These are phyloP conservation scores for Athene cunicularia DNA, from an alignment of 2,113 vertebrate genomes.

Conservation along the genomic window DNA sequence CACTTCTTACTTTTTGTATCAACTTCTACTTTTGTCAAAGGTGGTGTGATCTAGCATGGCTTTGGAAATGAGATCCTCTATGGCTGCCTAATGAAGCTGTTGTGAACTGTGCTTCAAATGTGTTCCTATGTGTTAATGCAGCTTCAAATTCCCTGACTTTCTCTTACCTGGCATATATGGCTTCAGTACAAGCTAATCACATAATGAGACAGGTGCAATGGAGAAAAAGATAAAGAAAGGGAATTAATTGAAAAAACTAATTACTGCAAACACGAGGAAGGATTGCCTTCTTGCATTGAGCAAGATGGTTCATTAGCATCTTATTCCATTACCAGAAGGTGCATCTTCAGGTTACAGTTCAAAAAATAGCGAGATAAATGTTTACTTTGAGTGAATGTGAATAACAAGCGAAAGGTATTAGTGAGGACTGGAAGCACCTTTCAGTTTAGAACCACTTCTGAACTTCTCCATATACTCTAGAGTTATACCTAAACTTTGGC, in stretches of 20 bases:
- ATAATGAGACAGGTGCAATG: fast-evolving
- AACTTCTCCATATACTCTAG: background rate
- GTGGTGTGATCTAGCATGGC: background rate
- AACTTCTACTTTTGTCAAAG: background rate
- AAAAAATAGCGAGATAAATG: background rate
- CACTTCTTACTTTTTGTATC: background rate
- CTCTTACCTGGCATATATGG: background rate
- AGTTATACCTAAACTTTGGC: background rate
- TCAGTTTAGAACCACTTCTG: background rate
- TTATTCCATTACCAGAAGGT: background rate
- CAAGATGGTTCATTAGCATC: background rate
- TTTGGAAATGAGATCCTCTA: background rate
- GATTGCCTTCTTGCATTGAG: background rate
- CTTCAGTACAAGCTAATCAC: background rate
- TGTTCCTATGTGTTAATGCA: background rate
- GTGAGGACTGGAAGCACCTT: background rate
- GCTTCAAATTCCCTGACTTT: background rate
- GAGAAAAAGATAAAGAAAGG: background rate
- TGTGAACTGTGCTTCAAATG: background rate
- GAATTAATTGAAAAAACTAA: background rate
- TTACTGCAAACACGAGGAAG: background rate
- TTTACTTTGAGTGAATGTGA: background rate
- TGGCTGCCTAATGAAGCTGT: background rate
- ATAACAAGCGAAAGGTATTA: background rate
- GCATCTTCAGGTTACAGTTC: background rate